phyloP scores from a whole-genome alignment of 2,888 invertebrate species.

The Drosophila nr. perissopoda region DNA sequence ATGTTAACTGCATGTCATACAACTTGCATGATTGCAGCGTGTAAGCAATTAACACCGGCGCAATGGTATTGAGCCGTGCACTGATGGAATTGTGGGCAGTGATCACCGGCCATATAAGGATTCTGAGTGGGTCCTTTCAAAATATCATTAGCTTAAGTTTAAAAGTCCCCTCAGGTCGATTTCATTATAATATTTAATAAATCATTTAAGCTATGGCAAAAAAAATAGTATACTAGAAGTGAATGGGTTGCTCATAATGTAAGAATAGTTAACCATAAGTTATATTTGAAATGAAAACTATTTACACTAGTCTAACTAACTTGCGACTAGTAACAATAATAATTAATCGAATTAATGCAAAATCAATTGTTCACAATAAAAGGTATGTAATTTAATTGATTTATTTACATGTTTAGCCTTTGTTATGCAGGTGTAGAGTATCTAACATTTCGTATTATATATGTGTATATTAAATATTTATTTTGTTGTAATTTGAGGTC shows the following conservation, averaged over 20 bases:
- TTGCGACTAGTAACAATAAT: neutral
- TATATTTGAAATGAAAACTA: neutral
- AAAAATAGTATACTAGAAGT: neutral
- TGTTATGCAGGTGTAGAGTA: neutral
- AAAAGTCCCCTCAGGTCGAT: neutral
- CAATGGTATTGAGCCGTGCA: neutral
- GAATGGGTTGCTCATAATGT: neutral
- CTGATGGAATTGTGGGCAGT: neutral
- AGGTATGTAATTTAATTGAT: neutral
- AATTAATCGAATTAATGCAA: neutral
- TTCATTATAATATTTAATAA: neutral
- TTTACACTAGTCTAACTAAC: neutral
- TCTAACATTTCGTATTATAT: too few species aligned
- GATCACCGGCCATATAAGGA: neutral
- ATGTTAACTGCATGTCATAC: constrained; percentile 8
- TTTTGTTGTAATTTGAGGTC: neutral
- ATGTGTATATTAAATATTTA: neutral
- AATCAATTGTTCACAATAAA: neutral
- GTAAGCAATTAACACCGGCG: neutral
- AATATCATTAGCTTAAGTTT: neutral
- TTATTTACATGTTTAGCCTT: neutral
- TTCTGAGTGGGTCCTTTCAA: too few species aligned
- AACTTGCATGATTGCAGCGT: constrained; percentile 39
- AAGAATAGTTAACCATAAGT: neutral
- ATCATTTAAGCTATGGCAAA: neutral